Evolutionary conservation across 2,113 vertebrate genomes (phyloP), one percentile per base, ranked within the genome.

Genomic region (Cebidichthys violaceus): DNA sequence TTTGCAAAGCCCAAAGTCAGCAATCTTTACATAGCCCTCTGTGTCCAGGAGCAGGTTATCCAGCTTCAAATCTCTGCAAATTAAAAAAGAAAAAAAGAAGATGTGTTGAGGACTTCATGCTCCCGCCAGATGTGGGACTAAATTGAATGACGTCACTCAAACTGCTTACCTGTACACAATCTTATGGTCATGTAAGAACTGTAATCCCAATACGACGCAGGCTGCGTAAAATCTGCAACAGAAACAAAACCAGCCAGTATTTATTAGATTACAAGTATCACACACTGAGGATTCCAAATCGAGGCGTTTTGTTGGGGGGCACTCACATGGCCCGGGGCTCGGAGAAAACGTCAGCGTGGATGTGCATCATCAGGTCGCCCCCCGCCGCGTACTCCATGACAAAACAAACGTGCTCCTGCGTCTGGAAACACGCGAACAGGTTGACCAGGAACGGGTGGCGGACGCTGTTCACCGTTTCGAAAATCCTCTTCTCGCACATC

Each of bases 311-410:
- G n/a, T n/a, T n/a, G n/a, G n/a, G n/a, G 33, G 27, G 76, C 80
- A 97, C 98, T 98, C 94, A 99, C 98, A 98, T 95, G 85, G 97
- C 97, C 86, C 98, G 95, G n/a, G 97, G 96, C 91, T 99, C 98
- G 27, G 97, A 97, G 94, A 99, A 99, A 78, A 99, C 98, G 41
- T 99, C 98, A 0, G 98, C 97, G 59, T 99, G 98, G 88, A 99
- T 99, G 95, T 99, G 98, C 98, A 99, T 99, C 98, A 99, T 99
- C 78, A 99, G 95, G 90, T 99, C 98, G 33, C 98, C 98, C 35
- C 98, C 98, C 4, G 98, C 97, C n/a, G 98, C 98, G 45, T 99
- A 99, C 90, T 99, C 98, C 98, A 99, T 99, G 82, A 99, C 97
- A 83, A 99, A 99, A 91, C 98, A 99, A 29, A 99, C 98, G 0